Conservation (phyloP, 2,113 vertebrate species). For the Anguilla rostrata region DNA sequence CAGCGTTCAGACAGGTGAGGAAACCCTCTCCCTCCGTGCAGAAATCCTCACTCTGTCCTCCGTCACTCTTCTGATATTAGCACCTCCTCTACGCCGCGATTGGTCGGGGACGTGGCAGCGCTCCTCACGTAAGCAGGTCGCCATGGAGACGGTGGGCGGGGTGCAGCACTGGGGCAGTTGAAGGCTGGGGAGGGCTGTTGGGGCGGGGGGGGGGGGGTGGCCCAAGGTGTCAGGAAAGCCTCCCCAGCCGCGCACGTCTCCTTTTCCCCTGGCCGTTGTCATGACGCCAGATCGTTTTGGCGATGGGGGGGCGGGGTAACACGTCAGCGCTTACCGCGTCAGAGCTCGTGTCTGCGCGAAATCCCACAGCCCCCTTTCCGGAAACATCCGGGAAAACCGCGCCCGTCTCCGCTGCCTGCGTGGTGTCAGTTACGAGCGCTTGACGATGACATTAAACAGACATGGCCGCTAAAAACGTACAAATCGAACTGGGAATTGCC, state of each 20-base stretch:
- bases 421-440: not conserved
- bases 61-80: not conserved
- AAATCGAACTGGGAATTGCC: not conserved
- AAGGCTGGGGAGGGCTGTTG: too few relatives aligned
- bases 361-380: not conserved
- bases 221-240: not conserved
- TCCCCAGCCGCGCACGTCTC: not conserved
- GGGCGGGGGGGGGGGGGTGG: not conserved
- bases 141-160: conserved; percentile 1
- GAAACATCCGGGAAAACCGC: not conserved
- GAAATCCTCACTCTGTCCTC: not conserved
- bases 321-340: not conserved
- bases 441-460: not conserved
- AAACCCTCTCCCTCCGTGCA: not conserved
- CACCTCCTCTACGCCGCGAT: not conserved
- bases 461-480: not conserved
- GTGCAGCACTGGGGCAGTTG: not conserved
- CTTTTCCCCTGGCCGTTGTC: not conserved
- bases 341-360: not conserved
- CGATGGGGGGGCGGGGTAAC: not conserved
- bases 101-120: not conserved
- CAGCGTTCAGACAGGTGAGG: not conserved
- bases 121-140: not conserved
- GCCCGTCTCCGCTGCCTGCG: too few relatives aligned
- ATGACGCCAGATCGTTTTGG: not conserved